Base-by-base conservation (phyloP, 2,888 invertebrate genomes). In the Timandra comae region DNA sequence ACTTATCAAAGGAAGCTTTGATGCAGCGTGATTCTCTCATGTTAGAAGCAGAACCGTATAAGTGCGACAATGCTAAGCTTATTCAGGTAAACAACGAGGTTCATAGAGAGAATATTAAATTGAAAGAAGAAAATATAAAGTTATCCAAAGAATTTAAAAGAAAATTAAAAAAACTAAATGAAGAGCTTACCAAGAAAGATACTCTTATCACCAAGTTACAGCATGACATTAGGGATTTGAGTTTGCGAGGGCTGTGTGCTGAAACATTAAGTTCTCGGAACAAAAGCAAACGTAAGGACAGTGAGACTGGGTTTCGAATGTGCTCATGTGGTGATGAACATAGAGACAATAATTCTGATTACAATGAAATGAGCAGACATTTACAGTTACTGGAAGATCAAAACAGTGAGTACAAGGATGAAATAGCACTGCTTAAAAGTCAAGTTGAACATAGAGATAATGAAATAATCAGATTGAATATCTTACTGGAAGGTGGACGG, bases 21-120 rank as follows among this genome's bases (percentile, higher is more conserved):
- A 63, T 91, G 89, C 92, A 93, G 67, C 88, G 90, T 46, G 89
- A 90, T 56, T 87, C 89, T 41, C 82, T 94, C 54, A 89, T 91
- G 71, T 73, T 90, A 34, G 91, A 91, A 49, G 88, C 90, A 22
- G 93, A 94, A 67, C 93, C 94, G 0, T 94, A 92, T 56, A 93
- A 92, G 76, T 91, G 91, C 68, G 94, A 94, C 60, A 94, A 94
- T 75, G 89, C 91, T 13, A 91, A 89, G 66, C 79, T 94, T 28
- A 87, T 93, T 35, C 88, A 89, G 65, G 93, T 94, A 77, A 92
- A 91, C 60, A 94, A 93, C 75, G 86, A 89, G 51, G 74, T 94
- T 29, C 91, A 94, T 62, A 75, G 87, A 49, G 89, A 92, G 55
- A 76, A 91, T 36, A 80, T 92, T 35, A 87, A 89, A 54, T 75